Base-by-base conservation (phyloP, 2,888 invertebrate species). In the Coelopa pilipes region DNA sequence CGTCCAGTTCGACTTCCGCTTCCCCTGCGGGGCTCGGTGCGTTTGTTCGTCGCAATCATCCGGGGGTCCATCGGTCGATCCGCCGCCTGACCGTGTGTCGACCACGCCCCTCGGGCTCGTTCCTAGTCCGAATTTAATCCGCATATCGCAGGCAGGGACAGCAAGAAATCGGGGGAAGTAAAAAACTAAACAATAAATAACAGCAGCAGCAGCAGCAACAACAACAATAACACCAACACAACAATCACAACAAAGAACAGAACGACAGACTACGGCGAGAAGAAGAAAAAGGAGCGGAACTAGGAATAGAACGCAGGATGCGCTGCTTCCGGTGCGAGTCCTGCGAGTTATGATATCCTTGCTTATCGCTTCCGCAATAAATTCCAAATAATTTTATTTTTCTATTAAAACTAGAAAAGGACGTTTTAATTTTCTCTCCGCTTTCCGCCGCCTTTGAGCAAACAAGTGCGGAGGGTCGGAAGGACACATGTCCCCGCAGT, bases 321-420 rank as follows among this genome's bases (percentile, higher is more conserved):
- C 17, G 45, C 9, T 24, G 55, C 45, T 34, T 70, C 70, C 70
- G 70, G 57, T 62, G 46, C 24, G 19, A 60, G 55, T 49, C 34
- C 59, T 47, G 76, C 74, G 77, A 34, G 34, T 34, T 34, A 77
- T 76, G 79, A 80, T 79, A 81, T 82, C 76, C 77, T 77, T 77
- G 78, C 79, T 84, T 87, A 87, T 87, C 87, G 84, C 83, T 86
- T 87, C 85, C 86, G 86, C 83, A 85, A 87, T 87, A 87, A 87
- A 87, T 87, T 85, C 84, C 80, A 82, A 85, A 84, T 82, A 76
- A 78, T 78, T 83, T 83, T 83, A 83, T 84, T 81, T 86, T 86
- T 85, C 85, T 84, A 85, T 85, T 83, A 85, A 82, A 84, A 84
- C 76, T 76, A 75, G 74, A 76, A 78, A 77, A 76, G 75, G 70